phyloP scores from a whole-genome alignment of 2,888 invertebrate genomes.

The Galerucella nymphaeae region DNA sequence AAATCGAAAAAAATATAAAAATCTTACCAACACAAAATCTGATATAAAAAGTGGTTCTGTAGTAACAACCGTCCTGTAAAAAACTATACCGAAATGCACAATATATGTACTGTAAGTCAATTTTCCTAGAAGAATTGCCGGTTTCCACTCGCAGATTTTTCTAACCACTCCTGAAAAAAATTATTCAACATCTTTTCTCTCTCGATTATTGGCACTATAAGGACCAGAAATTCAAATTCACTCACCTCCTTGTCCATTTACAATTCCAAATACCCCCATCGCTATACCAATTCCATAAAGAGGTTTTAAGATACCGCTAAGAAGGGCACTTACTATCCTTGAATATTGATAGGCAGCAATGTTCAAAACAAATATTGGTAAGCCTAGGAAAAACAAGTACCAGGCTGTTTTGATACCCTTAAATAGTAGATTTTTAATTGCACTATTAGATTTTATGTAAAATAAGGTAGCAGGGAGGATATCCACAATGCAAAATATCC shows the following conservation, averaged over 20 bases:
- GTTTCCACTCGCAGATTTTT: conserved; percentile 47
- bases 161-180: conserved; percentile 43
- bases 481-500: too few relatives aligned
- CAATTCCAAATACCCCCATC: conserved; percentile 53
- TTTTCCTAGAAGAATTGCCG: conserved; percentile 47
- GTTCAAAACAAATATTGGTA: conserved; percentile 45
- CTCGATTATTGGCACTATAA: neutral
- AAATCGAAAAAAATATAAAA: conserved; percentile 5
- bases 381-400: conserved; percentile 42
- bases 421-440: conserved; percentile 26
- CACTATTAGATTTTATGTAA: conserved; percentile 2
- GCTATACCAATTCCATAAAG: conserved; percentile 53
- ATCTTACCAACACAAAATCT: conserved; percentile 51
- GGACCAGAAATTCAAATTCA: neutral
- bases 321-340: conserved; percentile 44
- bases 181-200: neutral
- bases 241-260: conserved; percentile 46
- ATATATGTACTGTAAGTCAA: conserved; percentile 50
- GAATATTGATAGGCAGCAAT: conserved; percentile 46
- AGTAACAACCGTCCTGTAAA: conserved; percentile 47
- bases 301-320: conserved; percentile 51
- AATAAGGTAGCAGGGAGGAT: neutral
- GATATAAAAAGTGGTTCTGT: conserved; percentile 47
- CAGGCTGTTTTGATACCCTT: conserved; percentile 37
- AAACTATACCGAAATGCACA: conserved; percentile 47